Conservation (phyloP, 2,113 vertebrate genomes). For the Sisor rabdophorus region DNA sequence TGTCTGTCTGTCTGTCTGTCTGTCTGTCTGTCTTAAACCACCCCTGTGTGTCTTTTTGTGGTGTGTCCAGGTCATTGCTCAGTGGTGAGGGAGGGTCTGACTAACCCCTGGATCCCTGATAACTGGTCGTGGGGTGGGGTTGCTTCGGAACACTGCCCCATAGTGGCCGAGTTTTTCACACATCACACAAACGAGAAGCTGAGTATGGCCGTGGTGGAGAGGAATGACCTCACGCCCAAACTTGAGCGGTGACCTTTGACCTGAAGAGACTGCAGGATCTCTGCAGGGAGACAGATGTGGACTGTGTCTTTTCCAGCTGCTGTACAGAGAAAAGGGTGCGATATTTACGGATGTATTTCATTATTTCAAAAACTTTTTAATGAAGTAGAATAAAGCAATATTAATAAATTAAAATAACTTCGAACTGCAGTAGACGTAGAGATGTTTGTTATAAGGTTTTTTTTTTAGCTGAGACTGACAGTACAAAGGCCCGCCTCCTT, state of each 20-base stretch:
- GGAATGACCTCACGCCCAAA: conserved; percentile 71
- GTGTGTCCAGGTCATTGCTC: conserved; percentile 78
- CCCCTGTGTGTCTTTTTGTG: conserved; percentile 18
- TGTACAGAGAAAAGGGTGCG: conserved; percentile 36
- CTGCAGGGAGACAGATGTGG: conserved; percentile 57
- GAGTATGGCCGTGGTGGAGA: conserved; percentile 72
- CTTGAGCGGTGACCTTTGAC: conserved; percentile 80
- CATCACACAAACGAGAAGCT: conserved; percentile 57
- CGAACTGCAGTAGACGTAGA: neutral
- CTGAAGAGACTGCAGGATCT: conserved; percentile 12
- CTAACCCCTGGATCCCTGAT: conserved; percentile 94
- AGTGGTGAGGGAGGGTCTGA: conserved; percentile 88
- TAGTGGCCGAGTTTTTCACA: conserved; percentile 81
- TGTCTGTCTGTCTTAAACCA: neutral
- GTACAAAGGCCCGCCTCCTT: neutral
- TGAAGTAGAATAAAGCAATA: conserved; percentile 61
- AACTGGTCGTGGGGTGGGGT: conserved; percentile 97
- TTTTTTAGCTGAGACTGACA: neutral
- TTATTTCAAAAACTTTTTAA: conserved; percentile 62
- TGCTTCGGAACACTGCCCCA: conserved; percentile 86
- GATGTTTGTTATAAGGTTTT: neutral
- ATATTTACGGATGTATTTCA: conserved; percentile 41
- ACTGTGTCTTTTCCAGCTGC: conserved; percentile 51
- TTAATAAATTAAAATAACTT: neutral
- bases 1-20: neutral